Evolutionary conservation across 2,113 vertebrate genomes (phyloP), one percentile per base, ranked within the genome.

Genomic region (Barnardius zonarius): DNA sequence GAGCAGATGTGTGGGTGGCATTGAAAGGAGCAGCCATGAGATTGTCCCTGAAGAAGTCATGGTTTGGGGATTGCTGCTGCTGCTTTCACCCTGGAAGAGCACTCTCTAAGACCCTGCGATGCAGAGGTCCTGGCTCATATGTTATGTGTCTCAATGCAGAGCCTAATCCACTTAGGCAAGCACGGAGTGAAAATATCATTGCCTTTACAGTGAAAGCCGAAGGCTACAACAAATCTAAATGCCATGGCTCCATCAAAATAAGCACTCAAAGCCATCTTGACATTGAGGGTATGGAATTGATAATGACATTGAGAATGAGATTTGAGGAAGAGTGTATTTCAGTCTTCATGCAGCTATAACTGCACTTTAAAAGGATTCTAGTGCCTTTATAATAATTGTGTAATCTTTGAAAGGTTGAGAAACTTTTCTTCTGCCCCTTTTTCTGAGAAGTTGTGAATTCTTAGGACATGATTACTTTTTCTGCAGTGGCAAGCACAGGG

Each of bases 151-250:
- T 94, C 80, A 61, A 30, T 92, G 73, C 37, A 83, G 83, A 94
- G 57, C 86, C 81, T 96, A 97, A 97, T 97, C 96, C 83, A 95
- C 86, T 94, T 96, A 96, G 81, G 92, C 91, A 93, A 96, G 92
- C 81, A 76, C 4, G 3, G 77, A 93, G 83, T 89, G 95, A 92
- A 95, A 93, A 89, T 96, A 92, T 89, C 88, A 84, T 87, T 85
- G 88, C 83, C 69, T 93, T 92, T 73, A 73, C 77, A 52, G 66
- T 6, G 23, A 93, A 74, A 93, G 92, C 95, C 70, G 20, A 93
- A 89, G 96, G 93, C 92, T 95, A 93, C 80, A 69, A 62, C 72
- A 91, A 91, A 91, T 93, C 81, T 84, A 79, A 95, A 93, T 79
- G 77, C 74, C 84, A 62, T 49, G 79, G 74, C 52, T 91, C 93